Evolutionary conservation across 2,113 vertebrate species (phyloP).

Genomic region (Nettapus auritus): DNA sequence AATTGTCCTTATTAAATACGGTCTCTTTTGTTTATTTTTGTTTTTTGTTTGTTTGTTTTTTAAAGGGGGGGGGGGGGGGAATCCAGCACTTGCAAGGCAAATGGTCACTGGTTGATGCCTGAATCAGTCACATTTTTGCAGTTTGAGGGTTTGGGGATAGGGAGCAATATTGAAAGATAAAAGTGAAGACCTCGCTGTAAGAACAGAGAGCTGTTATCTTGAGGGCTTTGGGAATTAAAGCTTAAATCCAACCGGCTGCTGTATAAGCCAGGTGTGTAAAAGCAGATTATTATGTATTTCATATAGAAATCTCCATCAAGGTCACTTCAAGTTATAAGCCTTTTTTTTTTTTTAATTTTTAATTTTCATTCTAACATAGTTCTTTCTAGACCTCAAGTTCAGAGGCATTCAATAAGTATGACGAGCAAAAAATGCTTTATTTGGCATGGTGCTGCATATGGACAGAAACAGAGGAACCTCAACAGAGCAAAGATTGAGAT

Average conservation of each 20-base stretch:
- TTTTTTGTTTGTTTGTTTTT: too few species aligned
- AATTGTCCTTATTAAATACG: too few species aligned
- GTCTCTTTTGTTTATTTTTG: too few species aligned
- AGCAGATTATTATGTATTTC: conserved; percentile 58
- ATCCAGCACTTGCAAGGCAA: neutral
- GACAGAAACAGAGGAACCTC: neutral
- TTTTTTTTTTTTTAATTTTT: neutral
- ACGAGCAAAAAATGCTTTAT: neutral
- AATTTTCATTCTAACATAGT: neutral
- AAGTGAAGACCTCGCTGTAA: neutral
- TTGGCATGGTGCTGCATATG: neutral
- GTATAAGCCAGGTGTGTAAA: conserved; percentile 45
- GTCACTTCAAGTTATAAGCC: conserved; percentile 21
- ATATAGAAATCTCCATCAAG: conserved; percentile 34
- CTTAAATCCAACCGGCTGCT: conserved; percentile 31
- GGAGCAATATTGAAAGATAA: neutral
- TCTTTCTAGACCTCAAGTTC: neutral
- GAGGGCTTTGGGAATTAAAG: conserved; percentile 36
- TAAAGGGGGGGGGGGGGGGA: too few species aligned
- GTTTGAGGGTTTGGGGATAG: neutral
- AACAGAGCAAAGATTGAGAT: neutral
- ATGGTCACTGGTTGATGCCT: neutral
- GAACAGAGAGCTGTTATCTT: neutral
- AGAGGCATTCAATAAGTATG: neutral
- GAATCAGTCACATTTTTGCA: neutral